phyloP scores from a whole-genome alignment of 2,888 invertebrate genomes.

The Acanthosoma haemorrhoidale region DNA sequence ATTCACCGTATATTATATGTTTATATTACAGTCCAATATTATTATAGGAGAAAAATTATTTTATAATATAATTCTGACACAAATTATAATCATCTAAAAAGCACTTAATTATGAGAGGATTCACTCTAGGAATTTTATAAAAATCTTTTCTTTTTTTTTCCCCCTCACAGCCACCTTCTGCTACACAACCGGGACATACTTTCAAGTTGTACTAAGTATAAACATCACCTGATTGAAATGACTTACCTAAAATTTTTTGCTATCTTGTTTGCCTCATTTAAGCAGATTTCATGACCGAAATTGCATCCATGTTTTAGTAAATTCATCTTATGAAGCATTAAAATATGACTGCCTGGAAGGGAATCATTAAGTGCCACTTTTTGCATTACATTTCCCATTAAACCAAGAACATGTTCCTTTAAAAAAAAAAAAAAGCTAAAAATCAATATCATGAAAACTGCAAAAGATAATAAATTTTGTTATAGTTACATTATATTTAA shows the following conservation, averaged over 20 bases:
- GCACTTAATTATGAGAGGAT: too few relatives aligned
- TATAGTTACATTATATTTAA: too few relatives aligned
- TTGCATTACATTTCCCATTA: neutral
- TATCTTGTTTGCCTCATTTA: neutral
- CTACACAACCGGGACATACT: too few relatives aligned
- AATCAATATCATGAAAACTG: neutral
- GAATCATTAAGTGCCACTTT: neutral
- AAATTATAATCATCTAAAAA: too few relatives aligned
- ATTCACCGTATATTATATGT: too few relatives aligned
- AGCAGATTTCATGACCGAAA: constrained; percentile 1
- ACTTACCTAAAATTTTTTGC: constrained; percentile 17
- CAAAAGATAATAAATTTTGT: too few relatives aligned
- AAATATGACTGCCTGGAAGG: neutral
- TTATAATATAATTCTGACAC: too few relatives aligned
- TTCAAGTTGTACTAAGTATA: neutral
- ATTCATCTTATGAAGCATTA: constrained; percentile 23
- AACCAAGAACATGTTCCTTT: neutral
- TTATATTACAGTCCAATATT: too few relatives aligned
- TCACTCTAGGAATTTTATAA: too few relatives aligned
- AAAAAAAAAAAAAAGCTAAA: neutral
- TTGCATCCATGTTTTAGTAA: constrained; percentile 13
- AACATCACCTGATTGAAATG: neutral
- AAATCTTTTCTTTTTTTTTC: too few relatives aligned
- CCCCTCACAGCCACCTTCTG: too few relatives aligned
- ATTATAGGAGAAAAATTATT: too few relatives aligned